Base-by-base conservation (phyloP, 2,888 invertebrate genomes). In the Cheilosia variabilis region DNA sequence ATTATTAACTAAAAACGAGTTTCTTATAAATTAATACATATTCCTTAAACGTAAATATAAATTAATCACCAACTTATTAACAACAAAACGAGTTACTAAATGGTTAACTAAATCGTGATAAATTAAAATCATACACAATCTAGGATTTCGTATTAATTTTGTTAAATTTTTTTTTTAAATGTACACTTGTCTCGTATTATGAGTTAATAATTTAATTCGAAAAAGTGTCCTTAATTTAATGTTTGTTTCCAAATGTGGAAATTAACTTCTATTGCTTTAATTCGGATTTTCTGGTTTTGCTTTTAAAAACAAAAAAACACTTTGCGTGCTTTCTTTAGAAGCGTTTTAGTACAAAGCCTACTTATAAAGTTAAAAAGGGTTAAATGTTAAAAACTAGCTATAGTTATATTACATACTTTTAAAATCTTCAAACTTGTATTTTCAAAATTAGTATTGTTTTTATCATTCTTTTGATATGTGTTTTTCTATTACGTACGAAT, bases 1-100 rank as follows among this genome's bases (percentile, higher is more conserved):
- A 55, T 68, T 65, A 53, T 68, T 71, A 86, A 81, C 76, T 86
- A 81, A 76, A 76, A 81, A 81, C 71, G 50, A 55, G 63, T 66
- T 43, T 55, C 84, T 86, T 80, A 86, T 15, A 80, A 76, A 76
- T 45, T 65, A 75, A 53, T 43, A n/a, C n/a, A n/a, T n/a, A 43
- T 65, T 60, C 15, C 86, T 81, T 86, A 86, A 66, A 81, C 19
- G n/a, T 76, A 81, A 81, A 77, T 86, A 86, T 86, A 86, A 86
- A 77, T 86, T 86, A 86, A 86, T 86, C 76, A 81, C 71, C 86
- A 77, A 81, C 57, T 81, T 63, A 63, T 81, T 68, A 72, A 81
- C 68, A 81, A 66, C 58, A 55, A 76, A 86, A 62, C 62, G 72
- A 86, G 66, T 72, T 43, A 76, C 45, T 57, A 55, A 75, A 65